Conservation (phyloP, 2,113 vertebrate species). For the Nothocercus nigrocapillus region DNA sequence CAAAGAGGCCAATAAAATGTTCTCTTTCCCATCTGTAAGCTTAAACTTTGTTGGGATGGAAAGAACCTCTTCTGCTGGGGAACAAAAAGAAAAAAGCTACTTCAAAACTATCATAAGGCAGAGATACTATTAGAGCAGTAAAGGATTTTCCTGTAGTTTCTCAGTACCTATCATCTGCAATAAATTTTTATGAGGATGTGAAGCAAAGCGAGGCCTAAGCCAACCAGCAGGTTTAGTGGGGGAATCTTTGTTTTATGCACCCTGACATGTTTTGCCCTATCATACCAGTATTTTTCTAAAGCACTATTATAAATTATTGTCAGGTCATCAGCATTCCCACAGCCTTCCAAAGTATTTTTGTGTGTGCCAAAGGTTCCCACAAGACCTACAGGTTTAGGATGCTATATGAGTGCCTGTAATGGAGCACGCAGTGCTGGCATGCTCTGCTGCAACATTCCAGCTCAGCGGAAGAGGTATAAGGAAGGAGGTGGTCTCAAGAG, state of each 20-base stretch:
- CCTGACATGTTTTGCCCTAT: constrained; percentile 3
- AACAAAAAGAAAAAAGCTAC: background rate
- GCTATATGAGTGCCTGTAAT: constrained; percentile 18
- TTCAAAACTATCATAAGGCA: background rate
- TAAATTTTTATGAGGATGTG: constrained; percentile 24
- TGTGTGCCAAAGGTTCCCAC: background rate
- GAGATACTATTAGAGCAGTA: background rate
- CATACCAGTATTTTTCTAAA: constrained; percentile 20
- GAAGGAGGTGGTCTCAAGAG: background rate
- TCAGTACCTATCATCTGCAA: constrained; percentile 27
- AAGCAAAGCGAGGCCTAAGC: background rate
- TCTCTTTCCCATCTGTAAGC: background rate
- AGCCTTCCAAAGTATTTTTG: background rate
- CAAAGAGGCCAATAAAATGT: background rate
- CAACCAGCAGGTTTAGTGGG: background rate
- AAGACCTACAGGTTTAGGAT: background rate
- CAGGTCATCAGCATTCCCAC: background rate
- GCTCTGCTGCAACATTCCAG: background rate
- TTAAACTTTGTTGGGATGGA: background rate
- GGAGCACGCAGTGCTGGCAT: background rate
- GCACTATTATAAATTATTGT: constrained; percentile 20
- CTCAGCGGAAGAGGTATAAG: background rate
- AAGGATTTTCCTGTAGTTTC: constrained; percentile 26
- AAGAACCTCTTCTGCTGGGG: background rate
- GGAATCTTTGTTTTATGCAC: constrained; percentile 10